Conservation (phyloP, 1,140 invertebrate genomes). For the Argopecten irradians region DNA sequence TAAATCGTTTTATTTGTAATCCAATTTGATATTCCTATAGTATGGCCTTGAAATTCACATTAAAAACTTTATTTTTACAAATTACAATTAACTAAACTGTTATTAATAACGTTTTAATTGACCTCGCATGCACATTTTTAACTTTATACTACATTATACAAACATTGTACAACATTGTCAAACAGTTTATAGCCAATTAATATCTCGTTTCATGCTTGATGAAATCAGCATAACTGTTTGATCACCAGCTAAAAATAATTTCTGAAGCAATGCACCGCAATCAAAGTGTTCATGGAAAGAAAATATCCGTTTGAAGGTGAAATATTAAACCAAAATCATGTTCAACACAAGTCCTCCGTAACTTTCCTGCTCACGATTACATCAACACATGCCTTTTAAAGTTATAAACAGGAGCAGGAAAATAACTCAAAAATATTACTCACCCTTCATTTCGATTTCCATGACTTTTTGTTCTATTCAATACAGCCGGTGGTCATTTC, state of each 20-base stretch:
- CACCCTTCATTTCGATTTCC: conserved; percentile 1
- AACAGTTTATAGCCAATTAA: not conserved
- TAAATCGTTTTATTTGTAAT: too few relatives aligned
- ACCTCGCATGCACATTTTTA: not conserved
- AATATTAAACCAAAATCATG: not conserved
- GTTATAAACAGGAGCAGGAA: not conserved
- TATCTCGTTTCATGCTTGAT: not conserved
- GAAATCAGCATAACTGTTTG: not conserved
- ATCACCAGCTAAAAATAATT: not conserved
- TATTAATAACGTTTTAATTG: not conserved
- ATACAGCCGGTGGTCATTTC: not conserved
- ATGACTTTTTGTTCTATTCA: not conserved
- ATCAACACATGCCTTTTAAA: not conserved
- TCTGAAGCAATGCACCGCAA: not conserved
- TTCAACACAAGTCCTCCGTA: not conserved
- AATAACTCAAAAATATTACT: not conserved
- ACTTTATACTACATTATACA: not conserved
- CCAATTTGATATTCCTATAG: too few relatives aligned
- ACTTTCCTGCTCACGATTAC: not conserved
- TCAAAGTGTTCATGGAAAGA: not conserved
- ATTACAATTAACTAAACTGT: not conserved
- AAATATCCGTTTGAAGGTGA: not conserved
- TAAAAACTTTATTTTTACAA: not conserved
- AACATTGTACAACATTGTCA: not conserved
- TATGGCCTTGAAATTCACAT: not conserved